Conservation (phyloP, 2,113 vertebrate genomes). For the Microcebus lehilahytsara region DNA sequence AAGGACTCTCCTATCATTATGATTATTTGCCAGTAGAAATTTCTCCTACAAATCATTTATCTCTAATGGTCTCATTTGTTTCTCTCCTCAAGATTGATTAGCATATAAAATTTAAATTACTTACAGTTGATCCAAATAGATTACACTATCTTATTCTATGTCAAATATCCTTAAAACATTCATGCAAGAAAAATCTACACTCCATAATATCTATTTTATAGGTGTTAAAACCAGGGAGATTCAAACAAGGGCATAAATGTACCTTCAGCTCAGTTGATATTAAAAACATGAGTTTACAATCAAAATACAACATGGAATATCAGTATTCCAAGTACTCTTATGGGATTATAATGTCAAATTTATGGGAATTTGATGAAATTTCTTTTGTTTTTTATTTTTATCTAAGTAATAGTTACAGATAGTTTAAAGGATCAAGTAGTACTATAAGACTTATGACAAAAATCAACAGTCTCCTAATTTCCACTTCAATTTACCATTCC, state of each 20-base stretch:
- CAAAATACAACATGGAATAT: neutral
- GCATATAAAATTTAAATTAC: neutral
- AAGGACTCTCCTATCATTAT: neutral
- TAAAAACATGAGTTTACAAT: neutral
- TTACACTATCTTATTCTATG: neutral
- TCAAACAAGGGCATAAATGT: neutral
- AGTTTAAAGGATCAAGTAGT: neutral
- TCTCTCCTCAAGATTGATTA: neutral
- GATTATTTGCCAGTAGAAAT: slow-evolving; percentile 19
- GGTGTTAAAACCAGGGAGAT: neutral
- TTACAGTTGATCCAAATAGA: neutral
- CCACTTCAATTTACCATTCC: neutral
- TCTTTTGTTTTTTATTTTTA: slow-evolving; percentile 12
- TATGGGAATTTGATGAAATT: neutral
- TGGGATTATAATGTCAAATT: neutral
- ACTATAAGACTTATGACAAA: neutral
- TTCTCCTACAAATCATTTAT: slow-evolving; percentile 8
- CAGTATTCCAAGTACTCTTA: neutral
- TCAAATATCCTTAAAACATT: neutral
- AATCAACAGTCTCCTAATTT: neutral
- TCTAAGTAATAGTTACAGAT: neutral
- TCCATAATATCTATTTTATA: neutral
- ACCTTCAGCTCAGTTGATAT: neutral
- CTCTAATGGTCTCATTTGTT: neutral
- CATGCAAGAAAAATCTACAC: neutral